Evolutionary conservation across 2,888 invertebrate genomes (phyloP), one percentile per base, ranked within the genome.

Genomic region (Calephelis perditalis): DNA sequence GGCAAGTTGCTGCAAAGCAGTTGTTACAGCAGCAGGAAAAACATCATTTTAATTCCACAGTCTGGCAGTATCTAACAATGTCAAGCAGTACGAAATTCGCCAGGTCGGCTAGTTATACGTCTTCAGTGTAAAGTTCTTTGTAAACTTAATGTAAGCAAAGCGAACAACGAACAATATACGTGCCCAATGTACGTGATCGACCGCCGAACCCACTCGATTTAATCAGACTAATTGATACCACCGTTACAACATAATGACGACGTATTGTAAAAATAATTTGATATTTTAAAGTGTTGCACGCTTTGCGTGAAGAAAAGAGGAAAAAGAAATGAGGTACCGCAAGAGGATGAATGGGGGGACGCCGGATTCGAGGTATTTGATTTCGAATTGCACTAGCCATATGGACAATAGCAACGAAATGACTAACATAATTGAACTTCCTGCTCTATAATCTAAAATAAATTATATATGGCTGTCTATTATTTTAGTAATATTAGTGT

Each of bases 251-350:
- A 76, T 84, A 86, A 86, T 84, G 84, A 85, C 78, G 75, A 78
- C 76, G 82, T 78, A 88, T 86, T 88, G 84, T 86, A 74, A 71
- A 76, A 81, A 82, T 87, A 86, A 88, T 86, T 88, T 79, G 84
- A 82, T 82, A 85, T 80, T 86, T 84, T 81, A 76, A 80, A 84
- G 76, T 73, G 70, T 77, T 73, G 76, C 75, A 75, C 76, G 73
- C 65, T 73, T 73, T 68, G 72, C 68, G 72, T 74, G 73, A 69
- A 69, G 69, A 78, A 82, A 81, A 80, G 79, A 77, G 64, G 58
- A 58, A 67, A 65, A 68, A 52, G 52, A 52, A 52, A 52, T 69
- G 70, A 60, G 65, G 73, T 78, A 77, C 76, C 76, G 78, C 76
- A 76, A 78, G 72, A 68, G 69, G 71, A 74, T 68, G 68, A 68